Evolutionary conservation across 1,140 invertebrate genomes (phyloP), one percentile per base, ranked within the genome.

Genomic region (Temnothorax curvispinosus): DNA sequence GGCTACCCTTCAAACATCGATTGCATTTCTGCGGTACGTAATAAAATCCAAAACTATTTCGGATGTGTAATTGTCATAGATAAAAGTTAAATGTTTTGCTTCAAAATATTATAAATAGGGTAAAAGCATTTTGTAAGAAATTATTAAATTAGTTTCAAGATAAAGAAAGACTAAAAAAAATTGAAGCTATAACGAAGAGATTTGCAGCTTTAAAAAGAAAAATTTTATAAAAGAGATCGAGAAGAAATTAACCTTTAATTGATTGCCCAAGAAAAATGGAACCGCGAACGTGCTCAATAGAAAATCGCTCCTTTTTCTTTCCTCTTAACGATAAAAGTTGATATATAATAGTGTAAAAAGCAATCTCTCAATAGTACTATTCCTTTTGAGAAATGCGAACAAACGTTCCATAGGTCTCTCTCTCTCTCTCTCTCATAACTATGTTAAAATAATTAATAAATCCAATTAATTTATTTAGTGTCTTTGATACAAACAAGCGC

Each of bases 201-300:
- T 44, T 71, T 32, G 15, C 35, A 71, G 50, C 2, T 69, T 27
- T 15, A 56, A 56, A 56, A 27, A 50, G 9, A 4, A 18, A 13
- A 80, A 80, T 80, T 80, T 71, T 44, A 21, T 32, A 2, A 71
- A 47, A 81, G 21, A 41, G 38, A 52, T 65, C 32, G n/a, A 44
- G 13, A 32, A 81, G n/a, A 21, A 35, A 81, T 81, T 81, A 81
- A 71, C 9, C 21, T 52, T 71, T 81, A 81, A 81, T 81, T 81
- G 78, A 47, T 56, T 71, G 78, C 50, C 35, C 35, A 41, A 71
- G 78, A 81, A 71, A 81, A 81, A 56, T 56, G 64, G 21, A 71
- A 21, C 64, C 2, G 50, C 15, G 50, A 54, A 35, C 47, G 47
- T 71, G 47, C 50, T 81, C 64, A 44, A 81, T 71, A 80, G 78